phyloP scores from a whole-genome alignment of 2,113 vertebrate genomes.

The Leucopsar rothschildi region DNA sequence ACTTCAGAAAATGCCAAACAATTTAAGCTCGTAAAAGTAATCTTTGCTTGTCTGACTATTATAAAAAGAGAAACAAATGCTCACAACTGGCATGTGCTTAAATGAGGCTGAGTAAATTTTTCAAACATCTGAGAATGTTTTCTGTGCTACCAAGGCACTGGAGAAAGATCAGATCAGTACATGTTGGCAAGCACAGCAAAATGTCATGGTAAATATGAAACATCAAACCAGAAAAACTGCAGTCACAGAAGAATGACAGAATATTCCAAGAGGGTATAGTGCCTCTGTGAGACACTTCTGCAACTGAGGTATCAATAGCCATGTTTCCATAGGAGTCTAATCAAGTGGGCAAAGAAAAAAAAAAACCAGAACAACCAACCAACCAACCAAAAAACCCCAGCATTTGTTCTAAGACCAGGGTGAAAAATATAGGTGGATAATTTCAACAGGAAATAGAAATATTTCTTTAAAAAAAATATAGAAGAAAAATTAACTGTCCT shows the following conservation, averaged over 20 bases:
- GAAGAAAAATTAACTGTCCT: background rate
- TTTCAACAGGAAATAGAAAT: background rate
- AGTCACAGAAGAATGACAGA: background rate
- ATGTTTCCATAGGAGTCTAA: background rate
- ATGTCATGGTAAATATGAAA: background rate
- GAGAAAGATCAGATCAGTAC: background rate
- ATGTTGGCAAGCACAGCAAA: background rate
- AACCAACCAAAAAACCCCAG: background rate
- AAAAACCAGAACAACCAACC: background rate
- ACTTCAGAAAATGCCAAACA: background rate
- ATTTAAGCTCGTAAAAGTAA: background rate
- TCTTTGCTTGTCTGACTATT: background rate
- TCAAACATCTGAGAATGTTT: background rate
- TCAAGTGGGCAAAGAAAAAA: background rate
- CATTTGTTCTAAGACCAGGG: background rate
- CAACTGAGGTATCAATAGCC: background rate
- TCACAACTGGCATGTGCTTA: background rate
- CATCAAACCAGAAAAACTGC: background rate
- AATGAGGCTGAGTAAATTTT: background rate
- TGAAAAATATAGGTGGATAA: background rate
- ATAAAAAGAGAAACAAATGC: background rate
- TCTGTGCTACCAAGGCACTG: background rate
- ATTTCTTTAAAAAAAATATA: background rate
- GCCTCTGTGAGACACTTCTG: background rate
- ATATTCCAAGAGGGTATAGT: background rate